Evolutionary conservation across 2,888 invertebrate genomes (phyloP).

Genomic region (Patella depressa): DNA sequence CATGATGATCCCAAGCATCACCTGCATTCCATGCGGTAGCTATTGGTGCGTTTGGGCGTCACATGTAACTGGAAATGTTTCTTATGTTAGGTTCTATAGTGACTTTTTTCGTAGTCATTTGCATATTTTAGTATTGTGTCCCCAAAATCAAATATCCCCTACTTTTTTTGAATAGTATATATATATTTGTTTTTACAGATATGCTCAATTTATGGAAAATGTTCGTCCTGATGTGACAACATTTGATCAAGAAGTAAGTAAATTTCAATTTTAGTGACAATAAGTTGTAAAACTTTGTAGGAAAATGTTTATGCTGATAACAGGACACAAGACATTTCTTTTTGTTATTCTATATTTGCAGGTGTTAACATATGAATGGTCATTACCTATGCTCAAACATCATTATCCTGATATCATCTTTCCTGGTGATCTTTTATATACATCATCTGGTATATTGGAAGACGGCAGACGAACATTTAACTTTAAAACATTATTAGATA

Average conservation of each 20-base stretch:
- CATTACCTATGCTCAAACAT: constrained; percentile 55
- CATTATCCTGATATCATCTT: constrained; percentile 54
- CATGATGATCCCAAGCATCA: no score
- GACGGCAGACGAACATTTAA: constrained; percentile 59
- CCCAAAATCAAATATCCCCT: no score
- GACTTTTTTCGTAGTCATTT: no score
- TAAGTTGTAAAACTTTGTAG: neutral
- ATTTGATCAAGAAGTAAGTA: constrained; percentile 66
- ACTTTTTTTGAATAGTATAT: no score
- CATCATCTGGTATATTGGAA: constrained; percentile 34
- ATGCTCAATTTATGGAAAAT: constrained; percentile 64
- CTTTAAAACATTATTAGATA: constrained; percentile 62
- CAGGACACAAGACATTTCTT: neutral
- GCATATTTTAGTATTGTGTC: no score
- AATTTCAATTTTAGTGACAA: neutral
- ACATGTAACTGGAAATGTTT: no score
- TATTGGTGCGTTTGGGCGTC: no score
- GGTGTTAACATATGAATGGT: constrained; percentile 68
- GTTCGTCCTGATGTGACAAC: constrained; percentile 60
- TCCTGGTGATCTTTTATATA: constrained; percentile 61
- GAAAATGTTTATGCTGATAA: neutral
- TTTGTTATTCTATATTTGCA: constrained; percentile 29
- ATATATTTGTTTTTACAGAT: constrained; percentile 47
- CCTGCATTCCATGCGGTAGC: no score
- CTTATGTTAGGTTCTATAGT: no score